Conservation (phyloP, 1,140 invertebrate genomes). For the Bombus huntii region DNA sequence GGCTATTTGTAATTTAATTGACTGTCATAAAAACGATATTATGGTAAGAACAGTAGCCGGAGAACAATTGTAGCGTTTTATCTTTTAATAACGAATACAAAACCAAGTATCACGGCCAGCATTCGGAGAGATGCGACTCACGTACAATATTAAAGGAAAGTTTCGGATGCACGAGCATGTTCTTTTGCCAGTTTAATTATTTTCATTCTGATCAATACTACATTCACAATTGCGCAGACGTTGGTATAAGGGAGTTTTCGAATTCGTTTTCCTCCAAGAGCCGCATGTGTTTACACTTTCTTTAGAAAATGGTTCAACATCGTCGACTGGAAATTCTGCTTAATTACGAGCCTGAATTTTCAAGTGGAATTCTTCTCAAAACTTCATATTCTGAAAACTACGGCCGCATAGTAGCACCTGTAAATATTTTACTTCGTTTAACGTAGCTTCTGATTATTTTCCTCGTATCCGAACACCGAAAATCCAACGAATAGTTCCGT, state of each 20-base stretch:
- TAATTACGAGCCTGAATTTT: slow-evolving; percentile 12
- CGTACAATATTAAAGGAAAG: slow-evolving; percentile 22
- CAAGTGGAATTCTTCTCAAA: neutral
- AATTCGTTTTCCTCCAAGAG: neutral
- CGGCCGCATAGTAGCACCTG: neutral
- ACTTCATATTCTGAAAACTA: slow-evolving; percentile 13
- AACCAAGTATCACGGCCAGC: neutral
- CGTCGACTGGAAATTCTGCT: neutral
- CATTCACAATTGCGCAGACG: slow-evolving; percentile 27
- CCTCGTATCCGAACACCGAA: neutral
- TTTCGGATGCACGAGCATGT: neutral
- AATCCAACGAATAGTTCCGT: neutral
- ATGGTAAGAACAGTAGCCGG: neutral
- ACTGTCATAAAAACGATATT: slow-evolving; percentile 18
- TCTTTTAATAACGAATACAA: slow-evolving; percentile 8
- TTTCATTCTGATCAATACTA: slow-evolving; percentile 24
- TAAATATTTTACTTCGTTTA: slow-evolving; percentile 25
- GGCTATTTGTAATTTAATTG: slow-evolving; percentile 21
- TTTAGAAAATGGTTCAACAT: slow-evolving; percentile 18
- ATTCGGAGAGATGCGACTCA: neutral
- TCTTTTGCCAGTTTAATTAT: slow-evolving; percentile 34
- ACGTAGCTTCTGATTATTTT: neutral
- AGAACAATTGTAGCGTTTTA: neutral
- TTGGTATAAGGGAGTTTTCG: neutral
- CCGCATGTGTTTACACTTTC: slow-evolving; percentile 12